Base-by-base conservation (phyloP, 2,113 vertebrate species). In the Ancistrus triradiatus region DNA sequence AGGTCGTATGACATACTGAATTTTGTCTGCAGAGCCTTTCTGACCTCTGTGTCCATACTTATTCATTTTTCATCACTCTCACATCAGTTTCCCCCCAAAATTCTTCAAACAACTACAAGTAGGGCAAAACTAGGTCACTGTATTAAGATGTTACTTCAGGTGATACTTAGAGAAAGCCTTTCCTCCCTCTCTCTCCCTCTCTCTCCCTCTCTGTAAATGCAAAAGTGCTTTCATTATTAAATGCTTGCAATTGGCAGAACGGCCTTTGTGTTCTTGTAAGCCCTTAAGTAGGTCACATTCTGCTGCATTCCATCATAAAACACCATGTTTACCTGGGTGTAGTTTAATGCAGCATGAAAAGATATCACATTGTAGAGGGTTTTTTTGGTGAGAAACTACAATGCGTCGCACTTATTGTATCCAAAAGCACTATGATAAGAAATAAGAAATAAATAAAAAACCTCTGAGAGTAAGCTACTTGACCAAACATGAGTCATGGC, bases 351-450 rank as follows among this genome's bases (percentile, higher is more conserved):
- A 50, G 52, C 11, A 64, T 22, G 50, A 59, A 64, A 63, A 69
- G 73, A 11, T 42, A 42, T n/a, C 14, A 11, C n/a, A 15, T 14
- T 37, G 9, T 37, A 37, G 35, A 37, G 9, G 4, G 9, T 13
- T 37, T 40, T 40, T 40, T 11, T 38, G 4, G 2, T 38, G 46
- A 18, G 18, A 49, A 68, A 63, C 68, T 61, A 50, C 72, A 70
- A 56, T 47, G 49, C 40, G 56, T 14, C 31, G 52, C 42, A 42
- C 59, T 73, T 59, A 59, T 57, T 31, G 7, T 7, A 50, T 76
- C 73, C 69, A 75, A 68, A 55, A 61, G 59, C 69, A 31, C 59
- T 74, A 80, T 59, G 72, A 73, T 77, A 81, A 76, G 55, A 75
- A 71, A 81, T 78, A 67, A 31, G 59, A 74, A 58, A 28, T 68